Evolutionary conservation across 2,797 vertebrate genomes (phyloP).

Genomic region (Choloepus didactylus): DNA sequence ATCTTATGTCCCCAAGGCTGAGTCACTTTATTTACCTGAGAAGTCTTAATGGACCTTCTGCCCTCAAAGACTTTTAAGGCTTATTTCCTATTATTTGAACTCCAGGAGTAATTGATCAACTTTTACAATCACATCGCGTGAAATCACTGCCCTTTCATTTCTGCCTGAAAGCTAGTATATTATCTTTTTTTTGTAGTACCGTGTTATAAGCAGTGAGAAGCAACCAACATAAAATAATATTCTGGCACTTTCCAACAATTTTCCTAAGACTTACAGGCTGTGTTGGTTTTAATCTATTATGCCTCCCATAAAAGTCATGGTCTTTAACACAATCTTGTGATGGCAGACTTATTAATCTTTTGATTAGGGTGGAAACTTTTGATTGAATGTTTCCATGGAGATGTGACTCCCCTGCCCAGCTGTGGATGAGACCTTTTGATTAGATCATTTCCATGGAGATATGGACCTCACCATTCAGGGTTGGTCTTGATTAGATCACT

Average conservation of each 20-base stretch:
- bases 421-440: too few species aligned
- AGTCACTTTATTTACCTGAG: neutral
- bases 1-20: neutral
- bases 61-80: neutral
- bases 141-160: neutral
- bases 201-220: neutral
- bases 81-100: conserved; percentile 25
- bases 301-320: too few species aligned
- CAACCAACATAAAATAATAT: neutral
- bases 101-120: neutral
- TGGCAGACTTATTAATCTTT: too few species aligned
- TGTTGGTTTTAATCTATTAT: too few species aligned
- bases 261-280: neutral
- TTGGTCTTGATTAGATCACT: too few species aligned
- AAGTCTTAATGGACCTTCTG: neutral
- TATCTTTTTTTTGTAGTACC: neutral
- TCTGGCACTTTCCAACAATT: neutral
- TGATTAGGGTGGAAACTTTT: too few species aligned
- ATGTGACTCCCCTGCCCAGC: too few species aligned
- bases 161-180: neutral
- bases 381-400: too few species aligned
- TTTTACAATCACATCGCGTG: neutral
- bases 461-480: too few species aligned
- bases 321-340: too few species aligned
- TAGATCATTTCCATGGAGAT: too few species aligned